A percentile compares a stretch with the other conserved stretches of the same genome.
These are phyloP conservation scores for Diarsia dahlii DNA, from an alignment of 2,888 invertebrate species.

Conservation along the genomic window DNA sequence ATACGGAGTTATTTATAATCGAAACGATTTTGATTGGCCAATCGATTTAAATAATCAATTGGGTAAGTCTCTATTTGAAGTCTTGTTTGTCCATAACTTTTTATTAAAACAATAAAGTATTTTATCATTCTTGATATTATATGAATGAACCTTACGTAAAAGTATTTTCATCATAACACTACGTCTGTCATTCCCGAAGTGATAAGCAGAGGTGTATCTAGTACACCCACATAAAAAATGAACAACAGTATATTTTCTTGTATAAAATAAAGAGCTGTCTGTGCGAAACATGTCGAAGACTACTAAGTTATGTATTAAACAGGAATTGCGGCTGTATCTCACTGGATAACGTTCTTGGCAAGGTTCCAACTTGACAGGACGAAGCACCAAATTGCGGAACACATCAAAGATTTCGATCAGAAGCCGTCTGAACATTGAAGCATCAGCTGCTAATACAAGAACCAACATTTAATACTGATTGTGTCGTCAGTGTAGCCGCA, in stretches of 20 bases:
- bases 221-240: no score
- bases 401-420: constrained; percentile 23
- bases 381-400: constrained; percentile 18
- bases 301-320: constrained; percentile 25
- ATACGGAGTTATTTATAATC: constrained; percentile 30
- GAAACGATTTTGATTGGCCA: constrained; percentile 31
- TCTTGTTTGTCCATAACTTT: constrained; percentile 5
- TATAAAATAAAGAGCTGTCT: not conserved
- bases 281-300: not conserved
- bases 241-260: not conserved
- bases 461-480: not conserved
- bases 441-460: not conserved
- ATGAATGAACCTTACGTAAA: not conserved
- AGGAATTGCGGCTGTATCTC: constrained; percentile 1
- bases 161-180: no score
- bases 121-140: not conserved
- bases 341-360: constrained; percentile 26
- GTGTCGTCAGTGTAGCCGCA: not conserved
- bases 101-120: not conserved
- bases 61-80: not conserved
- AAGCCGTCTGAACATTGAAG: constrained; percentile 16
- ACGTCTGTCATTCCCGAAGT: no score
- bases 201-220: no score
- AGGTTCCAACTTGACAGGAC: constrained; percentile 29
- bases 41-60: constrained; percentile 31